Percentiles rank a stretch among this genome's conserved stretches.
These are phyloP conservation scores for Protosalanx chinensis DNA, from an alignment of 2,797 vertebrate genomes.

Conservation along the genomic window DNA sequence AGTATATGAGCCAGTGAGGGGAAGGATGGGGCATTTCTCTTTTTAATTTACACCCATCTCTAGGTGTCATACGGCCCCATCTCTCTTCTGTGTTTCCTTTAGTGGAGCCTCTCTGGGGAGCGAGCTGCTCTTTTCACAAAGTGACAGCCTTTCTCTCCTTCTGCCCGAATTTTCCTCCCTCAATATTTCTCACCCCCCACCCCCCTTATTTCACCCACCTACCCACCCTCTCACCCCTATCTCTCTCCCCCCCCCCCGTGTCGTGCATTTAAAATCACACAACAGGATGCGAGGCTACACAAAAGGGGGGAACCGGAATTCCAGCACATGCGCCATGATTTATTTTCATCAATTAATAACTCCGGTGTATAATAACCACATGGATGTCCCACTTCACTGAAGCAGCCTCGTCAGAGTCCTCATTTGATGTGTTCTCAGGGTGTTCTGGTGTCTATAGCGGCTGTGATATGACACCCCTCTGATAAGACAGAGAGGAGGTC, in stretches of 20 bases:
- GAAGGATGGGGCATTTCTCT: slow-evolving; percentile 47
- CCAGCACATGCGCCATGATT: slow-evolving; percentile 2
- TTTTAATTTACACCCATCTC: slow-evolving; percentile 70
- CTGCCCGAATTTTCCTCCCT: slow-evolving; percentile 14
- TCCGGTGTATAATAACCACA: neutral
- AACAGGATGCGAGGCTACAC: neutral
- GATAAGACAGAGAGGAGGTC: neutral
- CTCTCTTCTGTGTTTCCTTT: slow-evolving; percentile 60
- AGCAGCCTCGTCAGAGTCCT: neutral
- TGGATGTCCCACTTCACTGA: neutral
- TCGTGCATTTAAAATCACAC: slow-evolving; percentile 11
- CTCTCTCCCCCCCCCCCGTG: neutral
- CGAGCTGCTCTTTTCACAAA: slow-evolving; percentile 63
- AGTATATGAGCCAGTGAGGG: slow-evolving; percentile 39
- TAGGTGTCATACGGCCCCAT: slow-evolving; percentile 50
- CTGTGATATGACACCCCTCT: neutral
- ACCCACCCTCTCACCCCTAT: neutral
- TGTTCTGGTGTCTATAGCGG: neutral
- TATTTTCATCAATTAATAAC: too few species aligned
- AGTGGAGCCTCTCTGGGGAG: slow-evolving; percentile 64
- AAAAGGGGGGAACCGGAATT: neutral
- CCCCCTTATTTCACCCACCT: neutral
- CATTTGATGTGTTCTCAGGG: neutral
- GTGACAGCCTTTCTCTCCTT: slow-evolving; percentile 59
- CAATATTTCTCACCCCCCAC: neutral